Conservation (phyloP, 2,888 invertebrate species). For the Drosophila rellima region DNA sequence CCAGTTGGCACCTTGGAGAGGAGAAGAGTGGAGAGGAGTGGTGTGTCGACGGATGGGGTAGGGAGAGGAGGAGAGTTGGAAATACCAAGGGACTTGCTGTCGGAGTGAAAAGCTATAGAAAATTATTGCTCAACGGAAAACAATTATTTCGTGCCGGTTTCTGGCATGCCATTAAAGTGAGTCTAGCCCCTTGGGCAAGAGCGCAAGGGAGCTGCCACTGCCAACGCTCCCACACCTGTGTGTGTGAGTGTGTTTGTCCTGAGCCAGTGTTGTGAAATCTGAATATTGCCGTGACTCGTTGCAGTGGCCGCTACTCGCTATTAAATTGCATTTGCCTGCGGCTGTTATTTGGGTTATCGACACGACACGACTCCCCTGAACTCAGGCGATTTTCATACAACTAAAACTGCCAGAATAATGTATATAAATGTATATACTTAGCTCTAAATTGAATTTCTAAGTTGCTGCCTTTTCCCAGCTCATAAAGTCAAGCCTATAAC, state of each 20-base stretch:
- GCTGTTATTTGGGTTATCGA: constrained; percentile 70
- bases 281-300: constrained; percentile 73
- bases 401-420: constrained; percentile 11
- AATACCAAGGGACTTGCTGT: constrained; percentile 47
- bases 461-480: constrained; percentile 14
- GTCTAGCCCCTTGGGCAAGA: constrained; percentile 26
- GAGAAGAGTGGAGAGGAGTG: too few species aligned
- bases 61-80: constrained; percentile 1
- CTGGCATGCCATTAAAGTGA: constrained; percentile 62
- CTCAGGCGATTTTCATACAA: constrained; percentile 5
- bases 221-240: constrained; percentile 6
- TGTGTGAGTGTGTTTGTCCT: background rate
- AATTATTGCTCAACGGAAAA: constrained; percentile 80
- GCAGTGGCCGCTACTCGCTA: constrained; percentile 50
- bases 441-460: constrained; percentile 19
- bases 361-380: constrained; percentile 30
- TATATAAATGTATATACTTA: background rate
- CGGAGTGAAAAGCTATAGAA: constrained; percentile 55
- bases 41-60: too few species aligned
- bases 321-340: constrained; percentile 61
- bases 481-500: constrained; percentile 19
- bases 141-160: constrained; percentile 73
- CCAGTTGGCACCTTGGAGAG: constrained; percentile 40
- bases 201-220: constrained; percentile 16
- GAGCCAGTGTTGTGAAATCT: constrained; percentile 59